Evolutionary conservation across 1,140 invertebrate species (phyloP).

Genomic region (Idris sp.): DNA sequence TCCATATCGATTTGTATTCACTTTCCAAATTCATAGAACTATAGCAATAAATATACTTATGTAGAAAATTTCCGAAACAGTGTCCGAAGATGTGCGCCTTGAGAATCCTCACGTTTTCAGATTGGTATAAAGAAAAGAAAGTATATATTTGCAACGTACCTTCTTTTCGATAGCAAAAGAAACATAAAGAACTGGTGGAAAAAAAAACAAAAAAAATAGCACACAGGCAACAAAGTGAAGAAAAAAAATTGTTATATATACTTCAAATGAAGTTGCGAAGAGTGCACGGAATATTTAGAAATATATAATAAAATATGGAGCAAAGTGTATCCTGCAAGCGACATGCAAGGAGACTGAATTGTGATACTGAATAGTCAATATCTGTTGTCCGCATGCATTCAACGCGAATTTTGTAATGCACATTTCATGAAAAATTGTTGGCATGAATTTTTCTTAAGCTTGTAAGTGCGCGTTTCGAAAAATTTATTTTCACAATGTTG

Average conservation of each 20-base stretch:
- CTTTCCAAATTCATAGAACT: slow-evolving; percentile 61
- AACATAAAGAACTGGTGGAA: slow-evolving; percentile 1
- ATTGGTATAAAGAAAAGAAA: slow-evolving; percentile 41
- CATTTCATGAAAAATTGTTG: slow-evolving; percentile 27
- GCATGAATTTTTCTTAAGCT: slow-evolving; percentile 13
- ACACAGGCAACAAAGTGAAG: slow-evolving; percentile 17
- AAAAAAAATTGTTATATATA: slow-evolving; percentile 23
- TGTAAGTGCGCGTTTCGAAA: slow-evolving; percentile 21
- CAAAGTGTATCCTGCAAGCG: slow-evolving; percentile 43
- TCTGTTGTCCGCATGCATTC: slow-evolving; percentile 50
- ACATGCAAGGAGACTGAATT: slow-evolving; percentile 45
- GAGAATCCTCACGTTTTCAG: slow-evolving; percentile 35
- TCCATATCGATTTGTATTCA: slow-evolving; percentile 60
- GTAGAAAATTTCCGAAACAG: slow-evolving; percentile 57
- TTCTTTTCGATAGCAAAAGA: slow-evolving; percentile 29
- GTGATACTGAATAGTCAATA: slow-evolving; percentile 57
- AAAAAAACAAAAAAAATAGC: slow-evolving; percentile 18
- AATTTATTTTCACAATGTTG: slow-evolving; percentile 21
- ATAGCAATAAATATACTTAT: slow-evolving; percentile 62
- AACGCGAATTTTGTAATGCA: slow-evolving; percentile 27
- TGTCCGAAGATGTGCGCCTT: slow-evolving; percentile 47
- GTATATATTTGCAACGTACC: slow-evolving; percentile 48
- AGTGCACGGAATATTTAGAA: slow-evolving; percentile 54
- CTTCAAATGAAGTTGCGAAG: slow-evolving; percentile 44
- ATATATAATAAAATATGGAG: slow-evolving; percentile 45